Conservation (phyloP, 2,797 vertebrate genomes). For the Acanthurus lineatus region DNA sequence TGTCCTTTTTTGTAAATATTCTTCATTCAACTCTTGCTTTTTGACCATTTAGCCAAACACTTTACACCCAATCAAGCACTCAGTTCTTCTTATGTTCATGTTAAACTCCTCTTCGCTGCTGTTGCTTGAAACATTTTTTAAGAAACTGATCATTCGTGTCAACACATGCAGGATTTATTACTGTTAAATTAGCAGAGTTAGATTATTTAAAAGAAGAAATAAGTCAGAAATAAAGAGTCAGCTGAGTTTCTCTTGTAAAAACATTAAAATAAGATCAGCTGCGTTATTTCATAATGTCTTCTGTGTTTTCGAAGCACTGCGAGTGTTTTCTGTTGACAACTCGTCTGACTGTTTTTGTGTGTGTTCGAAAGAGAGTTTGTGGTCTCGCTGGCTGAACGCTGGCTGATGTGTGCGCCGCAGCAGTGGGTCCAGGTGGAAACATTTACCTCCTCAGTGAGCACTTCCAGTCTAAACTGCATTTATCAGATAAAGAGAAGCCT, state of each 20-base stretch:
- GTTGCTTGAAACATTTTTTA: too few species aligned
- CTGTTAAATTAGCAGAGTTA: neutral
- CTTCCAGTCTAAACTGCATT: conserved; percentile 65
- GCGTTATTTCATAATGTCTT: neutral
- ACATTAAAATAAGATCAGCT: too few species aligned
- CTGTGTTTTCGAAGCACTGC: neutral
- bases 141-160: neutral
- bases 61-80: neutral
- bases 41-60: neutral
- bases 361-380: conserved; percentile 4
- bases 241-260: too few species aligned
- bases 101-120: too few species aligned
- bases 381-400: conserved; percentile 14
- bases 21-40: too few species aligned
- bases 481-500: conserved; percentile 68
- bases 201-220: too few species aligned
- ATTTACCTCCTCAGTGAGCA: conserved; percentile 64
- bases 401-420: conserved; percentile 31
- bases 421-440: conserved; percentile 71
- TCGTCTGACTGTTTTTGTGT: conserved; percentile 14
- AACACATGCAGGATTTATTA: neutral
- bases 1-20: neutral
- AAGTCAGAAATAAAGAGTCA: too few species aligned
- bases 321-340: neutral
- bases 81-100: neutral